Evolutionary conservation across 2,797 vertebrate species (phyloP), one percentile per base, ranked within the genome.

Genomic region (Craterocephalus amniculus): DNA sequence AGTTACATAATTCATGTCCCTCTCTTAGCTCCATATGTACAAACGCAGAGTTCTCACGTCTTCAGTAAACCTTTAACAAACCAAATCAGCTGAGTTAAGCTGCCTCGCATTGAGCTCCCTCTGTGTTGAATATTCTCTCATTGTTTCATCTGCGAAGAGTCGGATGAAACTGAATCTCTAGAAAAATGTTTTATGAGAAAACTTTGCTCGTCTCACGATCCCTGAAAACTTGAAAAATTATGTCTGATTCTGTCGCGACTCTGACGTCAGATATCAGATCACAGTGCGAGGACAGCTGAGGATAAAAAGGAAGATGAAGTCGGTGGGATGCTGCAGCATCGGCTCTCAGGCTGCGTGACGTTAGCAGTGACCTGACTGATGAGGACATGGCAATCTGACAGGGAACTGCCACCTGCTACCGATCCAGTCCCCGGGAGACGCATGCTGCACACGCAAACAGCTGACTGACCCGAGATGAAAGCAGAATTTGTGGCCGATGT

Each of bases 291-390:
- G 18, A 8, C 40, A 45, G 18, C 4, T 45, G 18, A 45, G 40
- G 48, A 79, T 67, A 12, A 11, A 72, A 70, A 2, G 11, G 51
- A 76, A 63, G 57, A 55, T n/a, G 24, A 16, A 66, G 43, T n/a
- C 18, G 10, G 29, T 55, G 32, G 61, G 65, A 55, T 63, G 61
- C 36, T 32, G 68, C 55, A 22, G 59, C 9, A 29, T 48, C 31
- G 16, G 57, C 31, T 57, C 55, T 70, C 72, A 55, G 16, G 13
- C 14, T 11, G 59, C 8, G 74, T 82, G 75, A 84, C 69, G 45
- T 69, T 35, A 72, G 78, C 71, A 63, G 72, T 69, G 78, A 73
- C 81, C 80, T 69, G 74, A 81, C 49, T 66, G 74, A 74, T 79
- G 67, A 80, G 80, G 81, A 80, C 73, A 55, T 65, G 78, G 43